phyloP scores from a whole-genome alignment of 2,113 vertebrate genomes.

The Procavia capensis region DNA sequence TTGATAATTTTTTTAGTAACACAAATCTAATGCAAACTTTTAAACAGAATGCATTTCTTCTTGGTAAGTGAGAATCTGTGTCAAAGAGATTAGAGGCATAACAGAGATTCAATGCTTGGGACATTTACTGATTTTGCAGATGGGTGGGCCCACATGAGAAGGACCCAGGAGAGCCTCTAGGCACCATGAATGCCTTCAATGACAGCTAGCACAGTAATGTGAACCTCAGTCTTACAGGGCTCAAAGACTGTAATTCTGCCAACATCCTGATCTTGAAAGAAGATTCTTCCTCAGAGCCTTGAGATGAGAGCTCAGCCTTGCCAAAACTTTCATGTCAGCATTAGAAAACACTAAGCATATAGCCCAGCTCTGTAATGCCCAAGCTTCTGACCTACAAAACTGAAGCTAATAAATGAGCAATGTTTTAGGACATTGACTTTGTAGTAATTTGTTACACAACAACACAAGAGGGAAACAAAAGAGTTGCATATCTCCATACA shows the following conservation, averaged over 20 bases:
- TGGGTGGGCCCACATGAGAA: not conserved
- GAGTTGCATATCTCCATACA: not conserved
- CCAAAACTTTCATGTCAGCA: not conserved
- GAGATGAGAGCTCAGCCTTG: not conserved
- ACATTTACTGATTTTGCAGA: not conserved
- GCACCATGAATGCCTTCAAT: not conserved
- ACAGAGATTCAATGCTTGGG: not conserved
- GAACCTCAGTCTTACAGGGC: not conserved
- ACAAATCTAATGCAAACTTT: not conserved
- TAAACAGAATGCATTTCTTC: not conserved
- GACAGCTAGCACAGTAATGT: not conserved
- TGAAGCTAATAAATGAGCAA: not conserved
- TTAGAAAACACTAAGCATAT: not conserved
- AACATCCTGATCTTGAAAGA: no score
- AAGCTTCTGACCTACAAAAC: not conserved
- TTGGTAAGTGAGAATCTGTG: not conserved
- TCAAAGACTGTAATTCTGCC: not conserved
- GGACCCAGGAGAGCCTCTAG: not conserved
- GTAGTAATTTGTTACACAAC: no score
- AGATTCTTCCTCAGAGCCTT: no score
- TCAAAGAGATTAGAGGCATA: not conserved
- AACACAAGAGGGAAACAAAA: not conserved
- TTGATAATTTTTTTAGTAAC: not conserved
- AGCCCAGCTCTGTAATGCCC: rapidly evolving
- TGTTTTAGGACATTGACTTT: not conserved